Evolutionary conservation across 37 sponge, comb jelly and placozoan species (phyloP), one percentile per base, ranked within the genome.

Genomic region (Amphimedon queenslandica): DNA sequence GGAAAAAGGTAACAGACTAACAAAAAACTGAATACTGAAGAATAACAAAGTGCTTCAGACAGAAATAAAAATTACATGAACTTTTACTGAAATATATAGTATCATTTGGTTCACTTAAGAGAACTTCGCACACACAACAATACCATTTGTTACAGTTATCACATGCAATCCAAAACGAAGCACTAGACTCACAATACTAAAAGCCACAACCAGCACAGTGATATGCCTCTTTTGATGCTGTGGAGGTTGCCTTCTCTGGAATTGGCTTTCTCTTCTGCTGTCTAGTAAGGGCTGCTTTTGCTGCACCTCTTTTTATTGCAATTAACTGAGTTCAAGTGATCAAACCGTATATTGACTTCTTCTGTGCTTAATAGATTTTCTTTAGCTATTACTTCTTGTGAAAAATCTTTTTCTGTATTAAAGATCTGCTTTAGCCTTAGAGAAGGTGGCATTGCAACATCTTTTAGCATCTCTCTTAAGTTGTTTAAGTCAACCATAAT

Each of bases 261-360:
- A 47, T 18, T 8, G 53, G 8, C 13, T 47, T 8, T 47, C 13
- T 47, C 8, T 13, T 47, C 13, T 47, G 53, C 13, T n/a, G 61
- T 69, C 74, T 42, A 32, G 82, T 81, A 27, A 11, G 53, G 65
- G 84, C 77, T 57, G 84, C 84, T 57, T 83, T 83, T 29, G 10
- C 57, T 20, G 84, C 77, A 43, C 77, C 84, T 23, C 67, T 64
- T 75, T 27, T 72, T 28, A 51, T 77, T 83, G n/a, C 64, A 58
- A 31, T 28, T 28, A 42, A 83, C 67, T 5, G 84, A 77, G 18
- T 36, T 21, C 38, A 83, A 36, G 41, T 83, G 84, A 13, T 77
- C 57, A 11, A 83, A 41, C 84, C 84, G 76, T 18, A 83, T 55
- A 20, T 37, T 33, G 13, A 41, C 55, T 30, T 83, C 77, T 37